Evolutionary conservation across 2,888 invertebrate species (phyloP), one percentile per base, ranked within the genome.

Genomic region (Diloba caeruleocephala): DNA sequence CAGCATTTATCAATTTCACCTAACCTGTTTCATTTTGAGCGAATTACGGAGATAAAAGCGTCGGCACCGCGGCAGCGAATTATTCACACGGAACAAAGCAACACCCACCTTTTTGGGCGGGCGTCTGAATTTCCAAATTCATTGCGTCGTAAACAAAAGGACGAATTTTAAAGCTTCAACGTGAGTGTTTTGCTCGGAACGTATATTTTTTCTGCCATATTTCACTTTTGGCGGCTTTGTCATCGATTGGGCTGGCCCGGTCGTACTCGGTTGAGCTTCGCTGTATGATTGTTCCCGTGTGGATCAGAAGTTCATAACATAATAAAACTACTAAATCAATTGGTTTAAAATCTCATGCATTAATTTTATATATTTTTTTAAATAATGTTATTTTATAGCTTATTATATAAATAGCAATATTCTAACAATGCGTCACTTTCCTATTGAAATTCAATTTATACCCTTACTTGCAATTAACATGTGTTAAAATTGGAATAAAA

Each of bases 91-190:
- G 80, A 85, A 88, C 88, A 88, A 88, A 82, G 87, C 76, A 76
- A 74, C 79, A 76, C 82, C 84, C 79, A 76, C 78, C 80, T 82
- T 81, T 81, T 74, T 78, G 76, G 82, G 82, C 87, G 85, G 88
- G 83, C 86, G 84, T 84, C 87, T 85, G 82, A 83, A 85, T 86
- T 86, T 81, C 79, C 70, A 76, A 89, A 68, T 89, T 89, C 88
- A 90, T 89, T 84, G 87, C 86, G 77, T 79, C 84, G 84, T 87
- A 89, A 87, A 89, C 87, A 90, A 88, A 82, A 81, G 82, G 78
- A 82, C 79, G 74, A 82, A 85, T 89, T 88, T 88, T 82, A 79
- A 82, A 84, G 71, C 80, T 65, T 74, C 74, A 63, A 62, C 69
- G 71, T 68, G 77, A 78, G 76, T 71, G 70, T 74, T 74, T 71